Evolutionary conservation across 2,797 vertebrate genomes (phyloP).

Genomic region (Sphenodon punctatus): DNA sequence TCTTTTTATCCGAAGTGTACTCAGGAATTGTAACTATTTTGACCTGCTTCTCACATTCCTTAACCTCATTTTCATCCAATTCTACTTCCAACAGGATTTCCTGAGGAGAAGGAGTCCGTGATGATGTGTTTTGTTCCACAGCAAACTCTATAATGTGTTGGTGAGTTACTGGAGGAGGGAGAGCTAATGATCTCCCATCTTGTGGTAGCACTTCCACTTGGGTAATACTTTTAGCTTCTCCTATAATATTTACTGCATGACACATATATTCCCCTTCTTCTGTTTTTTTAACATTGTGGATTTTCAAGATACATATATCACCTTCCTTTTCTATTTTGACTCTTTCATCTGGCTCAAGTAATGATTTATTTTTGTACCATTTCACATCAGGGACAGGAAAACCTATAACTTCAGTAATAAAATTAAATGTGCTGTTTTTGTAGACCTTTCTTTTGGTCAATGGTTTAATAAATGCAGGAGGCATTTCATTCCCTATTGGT

Average conservation of each 20-base stretch:
- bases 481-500: conserved; percentile 87
- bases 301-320: conserved; percentile 83
- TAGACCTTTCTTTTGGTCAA: conserved; percentile 86
- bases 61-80: conserved; percentile 94
- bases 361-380: conserved; percentile 93
- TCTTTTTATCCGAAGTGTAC: conserved; percentile 93
- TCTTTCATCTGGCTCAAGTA: conserved; percentile 79
- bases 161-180: conserved; percentile 91
- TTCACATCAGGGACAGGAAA: conserved; percentile 89
- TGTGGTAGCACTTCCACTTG: conserved; percentile 86
- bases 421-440: conserved; percentile 84
- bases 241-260: conserved; percentile 91
- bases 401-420: conserved; percentile 90
- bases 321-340: conserved; percentile 85
- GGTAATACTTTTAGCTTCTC: conserved; percentile 91
- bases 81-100: conserved; percentile 98
- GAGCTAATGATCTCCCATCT: conserved; percentile 82
- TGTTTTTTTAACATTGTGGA: conserved; percentile 79
- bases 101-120: conserved; percentile 95
- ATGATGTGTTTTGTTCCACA: conserved; percentile 86
- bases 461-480: conserved; percentile 93
- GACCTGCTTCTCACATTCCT: conserved; percentile 97
- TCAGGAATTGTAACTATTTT: conserved; percentile 97
- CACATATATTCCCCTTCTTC: conserved; percentile 95
- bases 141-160: conserved; percentile 98